phyloP scores from a whole-genome alignment of 2,888 invertebrate species.

The Drosophila testacea region DNA sequence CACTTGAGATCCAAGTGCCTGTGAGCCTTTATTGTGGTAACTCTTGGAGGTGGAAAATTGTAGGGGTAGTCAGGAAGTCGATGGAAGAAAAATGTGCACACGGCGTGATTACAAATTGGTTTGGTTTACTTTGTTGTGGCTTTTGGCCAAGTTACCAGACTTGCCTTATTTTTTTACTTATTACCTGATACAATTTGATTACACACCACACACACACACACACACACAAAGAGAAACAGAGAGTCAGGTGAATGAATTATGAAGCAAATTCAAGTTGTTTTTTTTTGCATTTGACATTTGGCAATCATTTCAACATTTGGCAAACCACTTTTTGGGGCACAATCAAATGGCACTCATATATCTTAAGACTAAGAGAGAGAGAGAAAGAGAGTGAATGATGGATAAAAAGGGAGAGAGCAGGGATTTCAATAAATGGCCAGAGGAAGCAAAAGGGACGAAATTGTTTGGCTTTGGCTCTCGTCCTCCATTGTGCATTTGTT shows the following conservation, averaged over 20 bases:
- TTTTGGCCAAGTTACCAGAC: slow-evolving; percentile 35
- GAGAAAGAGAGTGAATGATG: background rate
- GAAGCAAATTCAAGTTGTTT: slow-evolving; percentile 27
- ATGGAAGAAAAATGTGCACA: slow-evolving; percentile 40
- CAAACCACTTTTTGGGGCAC: slow-evolving; percentile 22
- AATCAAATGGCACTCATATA: slow-evolving; percentile 69
- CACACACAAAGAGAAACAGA: background rate
- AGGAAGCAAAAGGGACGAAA: slow-evolving; percentile 30
- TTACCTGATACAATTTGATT: slow-evolving; percentile 62
- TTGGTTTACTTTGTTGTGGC: slow-evolving; percentile 67
- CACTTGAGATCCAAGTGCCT: slow-evolving; percentile 34
- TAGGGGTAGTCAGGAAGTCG: background rate
- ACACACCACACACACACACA: slow-evolving; percentile 14
- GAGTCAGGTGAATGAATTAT: slow-evolving; percentile 46
- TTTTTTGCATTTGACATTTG: slow-evolving; percentile 49
- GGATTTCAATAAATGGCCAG: slow-evolving; percentile 51
- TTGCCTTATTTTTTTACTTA: slow-evolving; percentile 34
- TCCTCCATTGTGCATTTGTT: slow-evolving; percentile 72
- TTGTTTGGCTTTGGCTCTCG: slow-evolving; percentile 51
- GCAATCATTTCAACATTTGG: slow-evolving; percentile 41
- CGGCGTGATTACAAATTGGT: slow-evolving; percentile 55
- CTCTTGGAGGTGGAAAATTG: background rate
- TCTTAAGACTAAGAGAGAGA: slow-evolving; percentile 32
- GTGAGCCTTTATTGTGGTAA: slow-evolving; percentile 71
- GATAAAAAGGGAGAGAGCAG: background rate